Evolutionary conservation across 2,797 vertebrate genomes (phyloP), one percentile per base, ranked within the genome.

Genomic region (Monodelphis domestica): DNA sequence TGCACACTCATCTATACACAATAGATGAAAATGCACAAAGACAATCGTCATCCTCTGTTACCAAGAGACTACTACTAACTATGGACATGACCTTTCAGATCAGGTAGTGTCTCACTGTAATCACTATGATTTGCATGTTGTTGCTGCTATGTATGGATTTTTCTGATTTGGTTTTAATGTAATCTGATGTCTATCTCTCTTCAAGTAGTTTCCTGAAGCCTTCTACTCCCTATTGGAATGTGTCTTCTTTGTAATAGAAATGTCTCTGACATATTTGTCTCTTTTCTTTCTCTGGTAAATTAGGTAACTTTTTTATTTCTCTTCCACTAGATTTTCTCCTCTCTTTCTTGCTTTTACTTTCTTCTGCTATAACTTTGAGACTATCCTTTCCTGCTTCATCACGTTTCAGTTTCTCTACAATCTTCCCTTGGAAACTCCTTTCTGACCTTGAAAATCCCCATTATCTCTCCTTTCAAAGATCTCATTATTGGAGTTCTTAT

Each of bases 241-340:
- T 0, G 99, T 99, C 93, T 99, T 99, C 98, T 99, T 99, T 95
- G 99, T 99, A 99, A 99, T 92, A 99, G 97, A 26, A 99, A 99
- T 89, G 98, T 99, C 30, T 99, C 99, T 0, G 99, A 99, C 89
- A 99, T 99, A 0, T 99, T 99, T 99, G 96, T 99, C 99, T 99
- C 98, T 24, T 1, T 1, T 93, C 99, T 99, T 97, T 97, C 56
- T 99, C 99, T 38, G 99, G 98, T 0, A 98, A 95, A 0, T 98
- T 59, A 53, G 97, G 95, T 0, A 52, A 96, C 53, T 98, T 98
- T 96, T 98, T 98, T 97, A 97, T 70, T 97, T 97, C 84, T 97
- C 96, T 29, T 99, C 99, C 15, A 99, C 99, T 54, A 96, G 98
- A 93, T 99, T 99, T 97, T 99, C 99, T 95, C 99, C 99, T 99